Conservation (phyloP, 2,888 invertebrate species). For the Magallana nippona region DNA sequence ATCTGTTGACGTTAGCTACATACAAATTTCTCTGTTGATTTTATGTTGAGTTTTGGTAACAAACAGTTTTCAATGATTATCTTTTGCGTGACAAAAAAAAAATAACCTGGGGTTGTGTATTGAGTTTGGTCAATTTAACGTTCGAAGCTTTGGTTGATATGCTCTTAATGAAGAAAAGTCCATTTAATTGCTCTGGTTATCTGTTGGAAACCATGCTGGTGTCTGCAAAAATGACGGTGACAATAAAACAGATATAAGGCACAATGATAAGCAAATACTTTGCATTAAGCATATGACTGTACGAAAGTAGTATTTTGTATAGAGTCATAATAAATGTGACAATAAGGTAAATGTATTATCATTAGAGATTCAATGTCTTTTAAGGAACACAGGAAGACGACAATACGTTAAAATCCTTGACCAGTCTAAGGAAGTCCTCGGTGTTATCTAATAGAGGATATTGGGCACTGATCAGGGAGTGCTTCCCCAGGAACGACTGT, state of each 20-base stretch:
- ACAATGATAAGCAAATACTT: too few relatives aligned
- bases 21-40: too few relatives aligned
- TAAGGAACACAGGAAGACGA: neutral
- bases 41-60: too few relatives aligned
- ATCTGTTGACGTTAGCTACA: too few relatives aligned
- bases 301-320: too few relatives aligned
- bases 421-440: slow-evolving; percentile 4
- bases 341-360: too few relatives aligned
- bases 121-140: neutral
- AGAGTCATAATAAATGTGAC: too few relatives aligned
- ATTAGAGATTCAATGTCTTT: neutral
- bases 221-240: neutral
- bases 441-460: neutral
- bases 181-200: neutral
- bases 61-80: too few relatives aligned
- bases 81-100: too few relatives aligned
- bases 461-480: neutral
- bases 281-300: too few relatives aligned
- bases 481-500: neutral
- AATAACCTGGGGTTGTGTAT: neutral
- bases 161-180: neutral
- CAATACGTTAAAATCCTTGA: neutral
- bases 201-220: neutral
- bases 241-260: too few relatives aligned
- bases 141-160: neutral